Conservation (phyloP, 2,888 invertebrate genomes). For the Sepioteuthis lessoniana region DNA sequence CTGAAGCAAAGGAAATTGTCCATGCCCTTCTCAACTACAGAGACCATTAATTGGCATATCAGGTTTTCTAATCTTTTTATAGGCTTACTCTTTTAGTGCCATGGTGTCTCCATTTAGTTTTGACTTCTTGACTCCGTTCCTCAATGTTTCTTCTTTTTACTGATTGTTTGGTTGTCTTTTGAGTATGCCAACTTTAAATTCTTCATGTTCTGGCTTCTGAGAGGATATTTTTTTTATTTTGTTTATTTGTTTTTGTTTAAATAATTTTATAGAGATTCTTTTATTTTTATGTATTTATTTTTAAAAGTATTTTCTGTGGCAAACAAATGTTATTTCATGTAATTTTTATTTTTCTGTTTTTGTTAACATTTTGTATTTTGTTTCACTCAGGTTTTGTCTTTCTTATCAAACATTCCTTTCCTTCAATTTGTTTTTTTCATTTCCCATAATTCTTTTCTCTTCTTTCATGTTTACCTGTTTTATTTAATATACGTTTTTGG, state of each 20-base stretch:
- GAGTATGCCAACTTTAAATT: neutral
- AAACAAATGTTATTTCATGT: neutral
- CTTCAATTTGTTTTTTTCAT: neutral
- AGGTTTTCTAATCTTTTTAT: constrained; percentile 11
- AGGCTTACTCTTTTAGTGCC: neutral
- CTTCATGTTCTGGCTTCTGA: neutral
- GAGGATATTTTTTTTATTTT: neutral
- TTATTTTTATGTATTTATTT: neutral
- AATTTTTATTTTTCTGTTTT: neutral
- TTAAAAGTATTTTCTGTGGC: neutral
- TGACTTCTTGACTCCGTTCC: neutral
- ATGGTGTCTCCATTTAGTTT: neutral
- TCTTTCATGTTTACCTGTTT: neutral
- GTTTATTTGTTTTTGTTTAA: no score
- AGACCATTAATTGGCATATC: neutral
- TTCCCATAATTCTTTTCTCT: neutral
- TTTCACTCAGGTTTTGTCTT: neutral
- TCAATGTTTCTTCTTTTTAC: neutral
- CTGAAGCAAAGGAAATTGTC: constrained; percentile 10
- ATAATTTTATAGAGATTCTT: neutral
- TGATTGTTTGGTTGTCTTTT: neutral
- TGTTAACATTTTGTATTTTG: no score
- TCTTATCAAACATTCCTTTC: neutral
- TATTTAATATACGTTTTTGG: no score
- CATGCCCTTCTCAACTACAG: constrained; percentile 9